Conservation (phyloP, 2,113 vertebrate genomes). For the Rousettus leschenaultii region DNA sequence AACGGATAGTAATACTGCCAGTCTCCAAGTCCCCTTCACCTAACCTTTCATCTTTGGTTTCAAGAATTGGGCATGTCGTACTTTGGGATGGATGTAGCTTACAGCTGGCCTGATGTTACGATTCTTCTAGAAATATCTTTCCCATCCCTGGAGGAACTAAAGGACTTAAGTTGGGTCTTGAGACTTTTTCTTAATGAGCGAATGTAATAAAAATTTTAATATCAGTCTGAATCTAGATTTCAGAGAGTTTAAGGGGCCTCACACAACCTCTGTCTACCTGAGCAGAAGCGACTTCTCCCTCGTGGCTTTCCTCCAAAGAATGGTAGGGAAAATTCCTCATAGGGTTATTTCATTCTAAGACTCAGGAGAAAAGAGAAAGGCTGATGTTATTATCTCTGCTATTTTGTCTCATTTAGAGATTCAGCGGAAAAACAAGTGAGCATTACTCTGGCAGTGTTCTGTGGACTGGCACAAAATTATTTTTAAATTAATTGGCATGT, state of each 20-base stretch:
- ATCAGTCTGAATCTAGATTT: neutral
- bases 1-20: neutral
- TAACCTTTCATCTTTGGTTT: neutral
- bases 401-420: neutral
- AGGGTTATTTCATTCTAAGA: neutral
- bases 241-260: neutral
- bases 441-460: neutral
- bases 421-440: neutral
- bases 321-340: neutral
- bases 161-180: neutral
- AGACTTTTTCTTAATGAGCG: neutral
- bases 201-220: neutral
- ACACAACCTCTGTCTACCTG: neutral
- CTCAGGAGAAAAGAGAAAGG: neutral
- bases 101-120: neutral
- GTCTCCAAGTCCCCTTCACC: neutral
- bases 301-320: neutral
- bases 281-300: neutral
- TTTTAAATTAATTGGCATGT: neutral
- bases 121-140: neutral
- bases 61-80: neutral
- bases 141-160: neutral
- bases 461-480: neutral
- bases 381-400: neutral
- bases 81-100: neutral